A percentile compares a stretch with the other conserved stretches of the same genome.
Conservation (phyloP, 2,888 invertebrate species). For the Saturnia pavonia region DNA sequence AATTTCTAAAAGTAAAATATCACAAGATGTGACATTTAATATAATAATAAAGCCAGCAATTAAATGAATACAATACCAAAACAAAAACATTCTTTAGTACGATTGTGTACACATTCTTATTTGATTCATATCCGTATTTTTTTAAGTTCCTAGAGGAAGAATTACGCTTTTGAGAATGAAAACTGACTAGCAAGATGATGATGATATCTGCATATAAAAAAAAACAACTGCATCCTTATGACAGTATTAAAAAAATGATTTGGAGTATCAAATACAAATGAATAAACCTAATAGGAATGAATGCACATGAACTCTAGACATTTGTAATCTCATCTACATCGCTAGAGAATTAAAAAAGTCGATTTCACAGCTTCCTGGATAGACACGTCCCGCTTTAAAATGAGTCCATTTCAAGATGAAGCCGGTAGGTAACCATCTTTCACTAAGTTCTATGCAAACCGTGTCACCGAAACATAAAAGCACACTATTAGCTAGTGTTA, state of each 20-base stretch:
- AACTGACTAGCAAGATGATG: too few relatives aligned
- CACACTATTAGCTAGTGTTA: slow-evolving; percentile 72
- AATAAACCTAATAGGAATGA: background rate
- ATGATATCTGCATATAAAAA: too few relatives aligned
- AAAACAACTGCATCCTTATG: too few relatives aligned
- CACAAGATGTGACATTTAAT: background rate
- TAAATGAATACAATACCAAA: background rate
- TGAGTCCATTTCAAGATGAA: background rate
- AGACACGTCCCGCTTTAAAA: background rate
- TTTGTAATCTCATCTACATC: background rate
- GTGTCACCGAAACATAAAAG: slow-evolving; percentile 16
- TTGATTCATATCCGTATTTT: background rate
- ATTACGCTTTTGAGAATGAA: too few relatives aligned
- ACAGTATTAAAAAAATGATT: too few relatives aligned
- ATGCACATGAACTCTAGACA: background rate
- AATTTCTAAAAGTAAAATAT: slow-evolving; percentile 4
- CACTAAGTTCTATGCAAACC: slow-evolving; percentile 6
- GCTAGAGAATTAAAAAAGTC: background rate
- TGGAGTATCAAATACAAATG: background rate
- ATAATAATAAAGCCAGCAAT: background rate
- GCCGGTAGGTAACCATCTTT: too few relatives aligned
- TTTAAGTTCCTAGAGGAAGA: background rate
- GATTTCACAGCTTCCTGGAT: background rate
- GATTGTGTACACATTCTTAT: background rate
- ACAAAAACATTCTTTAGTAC: background rate